Evolutionary conservation across 2,888 invertebrate genomes (phyloP).

Genomic region (Rhogogaster chlorosoma): DNA sequence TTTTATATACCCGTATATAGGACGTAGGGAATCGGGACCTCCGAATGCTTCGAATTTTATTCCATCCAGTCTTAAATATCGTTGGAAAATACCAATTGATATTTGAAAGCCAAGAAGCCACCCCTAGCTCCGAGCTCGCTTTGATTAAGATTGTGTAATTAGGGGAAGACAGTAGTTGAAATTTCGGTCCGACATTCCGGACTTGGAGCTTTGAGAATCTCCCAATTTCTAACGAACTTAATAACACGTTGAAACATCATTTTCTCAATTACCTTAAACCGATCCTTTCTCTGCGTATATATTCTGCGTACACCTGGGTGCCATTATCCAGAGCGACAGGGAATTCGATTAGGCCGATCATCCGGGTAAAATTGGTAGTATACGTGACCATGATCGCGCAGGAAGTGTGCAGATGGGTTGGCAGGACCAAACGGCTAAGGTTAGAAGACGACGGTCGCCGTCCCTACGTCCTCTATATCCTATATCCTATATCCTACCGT

Average conservation of each 20-base stretch:
- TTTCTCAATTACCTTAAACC: not conserved
- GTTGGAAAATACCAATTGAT: not conserved
- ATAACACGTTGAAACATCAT: not conserved
- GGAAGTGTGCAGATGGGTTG: constrained; percentile 11
- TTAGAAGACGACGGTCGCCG: constrained; percentile 14
- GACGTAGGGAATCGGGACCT: not conserved
- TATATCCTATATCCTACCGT: constrained; percentile 69
- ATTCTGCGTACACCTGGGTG: not conserved
- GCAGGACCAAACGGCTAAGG: constrained; percentile 23
- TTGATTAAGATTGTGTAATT: not conserved
- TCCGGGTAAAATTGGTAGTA: constrained; percentile 29
- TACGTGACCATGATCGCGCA: constrained; percentile 14
- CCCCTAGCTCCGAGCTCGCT: not conserved
- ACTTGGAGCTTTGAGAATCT: not conserved
- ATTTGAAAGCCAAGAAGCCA: not conserved
- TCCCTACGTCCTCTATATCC: not conserved
- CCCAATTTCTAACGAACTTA: not conserved
- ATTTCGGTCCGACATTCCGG: not conserved
- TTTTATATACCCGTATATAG: not conserved
- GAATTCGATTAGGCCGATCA: constrained; percentile 32
- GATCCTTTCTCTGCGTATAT: not conserved
- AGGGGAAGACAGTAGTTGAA: not conserved
- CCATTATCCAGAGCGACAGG: constrained; percentile 10
- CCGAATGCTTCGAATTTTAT: not conserved
- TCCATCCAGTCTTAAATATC: not conserved